Conservation (phyloP, 2,113 vertebrate species). For the Brachyistius frenatus region DNA sequence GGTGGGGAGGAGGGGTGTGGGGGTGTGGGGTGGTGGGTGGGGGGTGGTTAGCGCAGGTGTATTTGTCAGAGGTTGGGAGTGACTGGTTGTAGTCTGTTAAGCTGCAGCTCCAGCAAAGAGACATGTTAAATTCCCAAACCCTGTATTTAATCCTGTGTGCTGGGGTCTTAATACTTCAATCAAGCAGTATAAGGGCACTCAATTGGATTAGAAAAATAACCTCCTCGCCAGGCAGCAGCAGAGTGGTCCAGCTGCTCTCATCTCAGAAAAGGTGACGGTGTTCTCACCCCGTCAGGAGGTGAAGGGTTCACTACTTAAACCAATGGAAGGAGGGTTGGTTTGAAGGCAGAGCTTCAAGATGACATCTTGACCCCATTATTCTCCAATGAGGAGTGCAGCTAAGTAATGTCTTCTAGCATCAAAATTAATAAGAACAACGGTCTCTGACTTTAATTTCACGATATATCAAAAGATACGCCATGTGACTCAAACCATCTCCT, state of each 20-base stretch:
- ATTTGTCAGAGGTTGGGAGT: slow-evolving; percentile 12
- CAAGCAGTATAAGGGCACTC: slow-evolving; percentile 64
- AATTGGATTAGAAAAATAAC: slow-evolving; percentile 71
- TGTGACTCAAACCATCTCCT: too few relatives aligned
- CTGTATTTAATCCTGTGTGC: slow-evolving; percentile 59
- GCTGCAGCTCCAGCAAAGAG: slow-evolving; percentile 27
- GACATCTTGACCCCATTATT: too few relatives aligned
- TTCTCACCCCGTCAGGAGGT: slow-evolving; percentile 42
- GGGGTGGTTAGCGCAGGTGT: neutral
- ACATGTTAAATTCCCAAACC: slow-evolving; percentile 60
- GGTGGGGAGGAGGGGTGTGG: neutral
- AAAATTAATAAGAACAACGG: too few relatives aligned
- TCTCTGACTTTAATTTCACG: too few relatives aligned
- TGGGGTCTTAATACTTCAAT: slow-evolving; percentile 66
- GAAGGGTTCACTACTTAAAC: slow-evolving; percentile 29
- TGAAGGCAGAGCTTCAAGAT: neutral
- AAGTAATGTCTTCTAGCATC: too few relatives aligned
- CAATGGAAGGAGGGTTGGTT: neutral
- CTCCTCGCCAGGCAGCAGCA: slow-evolving; percentile 39
- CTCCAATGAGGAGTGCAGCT: too few relatives aligned
- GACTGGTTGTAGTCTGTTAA: slow-evolving; percentile 14
- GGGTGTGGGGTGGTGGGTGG: neutral
- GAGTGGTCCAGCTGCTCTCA: slow-evolving; percentile 57
- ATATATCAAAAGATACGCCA: too few relatives aligned
- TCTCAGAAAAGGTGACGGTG: slow-evolving; percentile 54